phyloP scores from a whole-genome alignment of 2,113 vertebrate genomes.

The Notothenia rossii region DNA sequence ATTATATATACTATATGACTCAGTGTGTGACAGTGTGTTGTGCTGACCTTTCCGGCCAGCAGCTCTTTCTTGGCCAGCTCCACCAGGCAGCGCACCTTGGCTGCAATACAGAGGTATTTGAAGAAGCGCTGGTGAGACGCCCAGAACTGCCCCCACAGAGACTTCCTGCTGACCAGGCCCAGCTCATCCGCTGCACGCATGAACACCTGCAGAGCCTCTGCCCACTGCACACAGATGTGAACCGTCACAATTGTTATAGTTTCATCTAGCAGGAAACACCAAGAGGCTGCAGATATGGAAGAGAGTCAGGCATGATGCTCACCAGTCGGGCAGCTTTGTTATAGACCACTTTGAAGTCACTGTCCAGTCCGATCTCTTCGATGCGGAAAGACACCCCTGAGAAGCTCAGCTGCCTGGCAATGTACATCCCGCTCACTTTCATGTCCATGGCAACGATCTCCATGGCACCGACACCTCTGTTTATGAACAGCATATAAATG shows the following conservation, averaged over 20 bases:
- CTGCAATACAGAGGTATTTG: conserved; percentile 98
- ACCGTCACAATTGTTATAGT: not conserved
- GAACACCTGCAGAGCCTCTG: conserved; percentile 92
- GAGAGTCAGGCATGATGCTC: conserved; percentile 50
- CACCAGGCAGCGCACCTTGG: conserved; percentile 94
- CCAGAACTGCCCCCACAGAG: conserved; percentile 99
- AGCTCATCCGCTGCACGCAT: conserved; percentile 92
- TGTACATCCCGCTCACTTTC: conserved; percentile 99
- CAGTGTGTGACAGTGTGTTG: conserved; percentile 16
- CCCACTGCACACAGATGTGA: conserved; percentile 87
- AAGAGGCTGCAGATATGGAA: not conserved
- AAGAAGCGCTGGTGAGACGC: conserved; percentile 98
- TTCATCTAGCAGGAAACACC: not conserved
- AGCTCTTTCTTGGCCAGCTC: conserved; percentile 92
- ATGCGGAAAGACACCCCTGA: conserved; percentile 96
- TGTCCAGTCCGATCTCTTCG: conserved; percentile 93
- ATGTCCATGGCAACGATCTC: conserved; percentile 99
- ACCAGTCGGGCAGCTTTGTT: conserved; percentile 97
- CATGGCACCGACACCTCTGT: conserved; percentile 97
- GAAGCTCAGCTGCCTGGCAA: conserved; percentile 98
- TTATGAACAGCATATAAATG: conserved; percentile 23
- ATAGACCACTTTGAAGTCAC: conserved; percentile 90
- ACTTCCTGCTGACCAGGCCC: conserved; percentile 93
- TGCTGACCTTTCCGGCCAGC: conserved; percentile 89
- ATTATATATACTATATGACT: conserved; percentile 3